Evolutionary conservation across 2,888 invertebrate species (phyloP), one percentile per base, ranked within the genome.

Genomic region (Orthosia gothica): DNA sequence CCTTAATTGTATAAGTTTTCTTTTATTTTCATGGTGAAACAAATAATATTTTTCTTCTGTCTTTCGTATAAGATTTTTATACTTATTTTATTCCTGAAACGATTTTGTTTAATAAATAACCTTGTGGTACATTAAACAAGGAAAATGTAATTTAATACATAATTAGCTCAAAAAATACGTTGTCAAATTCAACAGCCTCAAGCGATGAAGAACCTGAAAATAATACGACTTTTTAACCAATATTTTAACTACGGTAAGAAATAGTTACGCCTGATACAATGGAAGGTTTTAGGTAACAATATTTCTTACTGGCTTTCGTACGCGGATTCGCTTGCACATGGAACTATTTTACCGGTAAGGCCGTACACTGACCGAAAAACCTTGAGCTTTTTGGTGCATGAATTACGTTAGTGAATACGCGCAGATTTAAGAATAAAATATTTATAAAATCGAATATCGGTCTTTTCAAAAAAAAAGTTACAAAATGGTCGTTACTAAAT

Each of bases 181-280:
- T 61, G 50, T 69, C 52, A 70, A 57, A 73, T 74, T 68, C 12
- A 54, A 55, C 18, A 66, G 74, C 74, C 80, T 63, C 12, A 54
- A 70, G 83, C 80, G 58, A 75, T 57, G 15, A 65, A 63, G 23
- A 59, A 32, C 16, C 15, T 73, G 13, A 70, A 84, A 63, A 66
- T 70, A 71, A 75, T 57, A 64, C 57, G 16, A 58, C 72, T 75
- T 67, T 61, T 18, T 62, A 45, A 75, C 65, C 70, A 70, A 81
- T 67, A 40, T 40, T n/a, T n/a, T n/a, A n/a, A n/a, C 40, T 40
- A 81, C 57, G 32, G 50, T 74, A 71, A 32, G 54, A 69, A 76
- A 73, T 70, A n/a, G n/a, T n/a, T n/a, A 74, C 18, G 68, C 26
- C 26, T 55, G 66, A 58, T 55, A 64, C 45, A 80, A 75, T 69